phyloP scores from a whole-genome alignment of 2,113 vertebrate genomes.

The Psettodes erumei region DNA sequence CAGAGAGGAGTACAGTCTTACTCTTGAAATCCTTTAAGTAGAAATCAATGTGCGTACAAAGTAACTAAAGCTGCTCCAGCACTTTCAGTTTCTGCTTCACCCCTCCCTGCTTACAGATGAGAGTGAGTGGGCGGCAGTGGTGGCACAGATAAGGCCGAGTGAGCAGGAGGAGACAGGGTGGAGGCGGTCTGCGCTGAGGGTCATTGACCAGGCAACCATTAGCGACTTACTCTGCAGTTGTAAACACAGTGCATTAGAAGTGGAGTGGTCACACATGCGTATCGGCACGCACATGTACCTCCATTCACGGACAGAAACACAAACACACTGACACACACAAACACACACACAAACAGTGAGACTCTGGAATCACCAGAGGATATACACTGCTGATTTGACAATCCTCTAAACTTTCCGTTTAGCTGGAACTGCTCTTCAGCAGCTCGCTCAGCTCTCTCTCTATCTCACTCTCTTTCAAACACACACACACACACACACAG shows the following conservation, averaged over 20 bases:
- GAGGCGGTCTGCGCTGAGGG: slow-evolving; percentile 49
- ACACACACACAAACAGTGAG: slow-evolving; percentile 11
- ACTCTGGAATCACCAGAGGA: slow-evolving; percentile 48
- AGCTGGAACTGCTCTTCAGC: slow-evolving; percentile 57
- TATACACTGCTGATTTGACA: slow-evolving; percentile 55
- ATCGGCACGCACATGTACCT: slow-evolving; percentile 38
- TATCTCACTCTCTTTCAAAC: background rate
- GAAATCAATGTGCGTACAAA: slow-evolving; percentile 11
- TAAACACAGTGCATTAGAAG: slow-evolving; percentile 58
- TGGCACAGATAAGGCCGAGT: slow-evolving; percentile 53
- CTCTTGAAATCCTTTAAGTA: background rate
- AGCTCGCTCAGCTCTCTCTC: slow-evolving; percentile 19
- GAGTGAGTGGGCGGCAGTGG: slow-evolving; percentile 67
- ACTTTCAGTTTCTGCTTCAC: slow-evolving; percentile 48
- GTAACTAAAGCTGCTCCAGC: slow-evolving; percentile 14
- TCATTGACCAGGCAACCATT: slow-evolving; percentile 73
- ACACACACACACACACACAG: background rate
- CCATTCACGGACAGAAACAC: slow-evolving; percentile 9
- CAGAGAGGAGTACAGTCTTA: background rate
- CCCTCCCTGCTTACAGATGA: slow-evolving; percentile 42
- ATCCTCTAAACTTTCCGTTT: slow-evolving; percentile 59
- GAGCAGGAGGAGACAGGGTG: slow-evolving; percentile 41
- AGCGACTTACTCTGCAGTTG: slow-evolving; percentile 52
- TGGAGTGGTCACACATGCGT: slow-evolving; percentile 43
- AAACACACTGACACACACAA: slow-evolving; percentile 14